Conservation (phyloP, 2,113 vertebrate genomes). For the Trogon melanurus region DNA sequence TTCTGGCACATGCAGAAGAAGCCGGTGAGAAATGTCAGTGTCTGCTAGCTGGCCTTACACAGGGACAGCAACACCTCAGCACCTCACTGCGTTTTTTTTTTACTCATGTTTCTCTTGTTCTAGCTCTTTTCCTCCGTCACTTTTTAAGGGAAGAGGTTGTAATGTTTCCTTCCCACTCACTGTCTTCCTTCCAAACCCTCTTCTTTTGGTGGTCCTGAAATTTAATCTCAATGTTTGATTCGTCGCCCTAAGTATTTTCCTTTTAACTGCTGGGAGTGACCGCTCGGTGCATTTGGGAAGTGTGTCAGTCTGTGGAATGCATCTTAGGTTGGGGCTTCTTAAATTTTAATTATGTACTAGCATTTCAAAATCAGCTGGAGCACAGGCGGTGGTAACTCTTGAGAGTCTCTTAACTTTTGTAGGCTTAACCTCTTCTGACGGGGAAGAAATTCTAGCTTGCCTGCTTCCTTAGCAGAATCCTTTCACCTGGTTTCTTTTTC, state of each 20-base stretch:
- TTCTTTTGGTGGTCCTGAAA: not conserved
- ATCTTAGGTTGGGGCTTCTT: not conserved
- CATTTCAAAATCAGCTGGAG: not conserved
- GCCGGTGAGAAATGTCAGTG: not conserved
- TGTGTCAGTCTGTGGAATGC: accelerated
- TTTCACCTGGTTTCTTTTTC: not conserved
- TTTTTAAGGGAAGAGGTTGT: not conserved
- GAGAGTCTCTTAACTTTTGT: not conserved
- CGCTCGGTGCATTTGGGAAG: not conserved
- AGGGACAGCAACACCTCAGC: accelerated
- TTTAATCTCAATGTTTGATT: not conserved
- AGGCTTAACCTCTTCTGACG: not conserved
- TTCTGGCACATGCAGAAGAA: not conserved
- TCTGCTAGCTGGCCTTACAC: not conserved
- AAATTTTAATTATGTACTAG: not conserved
- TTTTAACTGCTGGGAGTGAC: not conserved
- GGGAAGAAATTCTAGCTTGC: not conserved
- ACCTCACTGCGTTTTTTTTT: not conserved
- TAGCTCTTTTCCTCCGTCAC: not conserved
- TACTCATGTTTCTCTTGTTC: not conserved
- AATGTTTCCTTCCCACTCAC: not conserved
- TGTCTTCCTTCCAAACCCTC: not conserved
- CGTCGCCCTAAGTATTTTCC: not conserved
- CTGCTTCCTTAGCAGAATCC: not conserved
- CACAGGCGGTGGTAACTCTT: not conserved